Base-by-base conservation (phyloP, 2,888 invertebrate genomes). In the Lepidochrysops patricia region DNA sequence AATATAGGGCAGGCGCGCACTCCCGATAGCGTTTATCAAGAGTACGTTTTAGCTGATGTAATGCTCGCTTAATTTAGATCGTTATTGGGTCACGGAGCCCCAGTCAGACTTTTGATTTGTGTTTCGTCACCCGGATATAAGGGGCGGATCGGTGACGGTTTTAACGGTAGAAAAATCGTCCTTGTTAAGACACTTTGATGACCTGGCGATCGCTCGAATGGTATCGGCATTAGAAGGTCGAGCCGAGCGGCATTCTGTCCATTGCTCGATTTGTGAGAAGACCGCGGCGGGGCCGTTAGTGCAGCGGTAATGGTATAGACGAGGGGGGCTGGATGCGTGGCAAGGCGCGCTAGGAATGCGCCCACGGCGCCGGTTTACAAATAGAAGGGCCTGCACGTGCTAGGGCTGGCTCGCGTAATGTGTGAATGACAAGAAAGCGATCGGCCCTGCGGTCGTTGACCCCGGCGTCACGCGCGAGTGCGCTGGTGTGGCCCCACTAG, bases 311-410 rank as follows among this genome's bases (percentile, higher is more conserved):
- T 82, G 64, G 71, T 67, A 62, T 61, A 50, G 34, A 61, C 61
- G 60, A 61, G 57, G 60, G 54, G 57, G 65, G 67, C 66, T 69
- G 67, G 68, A 67, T 67, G 66, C 66, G 69, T 65, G 73, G n/a
- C n/a, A n/a, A 79, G 82, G 81, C 82, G 82, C 72, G 86, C 79
- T 71, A 73, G 85, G 88, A 87, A 88, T 88, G 88, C 77, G 78
- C 85, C 84, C 83, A 81, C 84, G 84, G 84, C 86, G 86, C 87
- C 86, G 81, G 85, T 84, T 86, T 85, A 88, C 88, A 87, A 86
- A 87, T 87, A 88, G 86, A 88, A 88, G 86, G 86, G 84, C 85
- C 83, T 78, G 75, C 79, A 43, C 43, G 43, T 43, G 43, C 43
- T 43, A 43, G 43, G 43, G 43, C 43, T 43, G 52, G 52, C 27